Percentiles rank a stretch among this genome's conserved stretches.
phyloP scores from a whole-genome alignment of 2,888 invertebrate species.

The Cylloceria caligata region DNA sequence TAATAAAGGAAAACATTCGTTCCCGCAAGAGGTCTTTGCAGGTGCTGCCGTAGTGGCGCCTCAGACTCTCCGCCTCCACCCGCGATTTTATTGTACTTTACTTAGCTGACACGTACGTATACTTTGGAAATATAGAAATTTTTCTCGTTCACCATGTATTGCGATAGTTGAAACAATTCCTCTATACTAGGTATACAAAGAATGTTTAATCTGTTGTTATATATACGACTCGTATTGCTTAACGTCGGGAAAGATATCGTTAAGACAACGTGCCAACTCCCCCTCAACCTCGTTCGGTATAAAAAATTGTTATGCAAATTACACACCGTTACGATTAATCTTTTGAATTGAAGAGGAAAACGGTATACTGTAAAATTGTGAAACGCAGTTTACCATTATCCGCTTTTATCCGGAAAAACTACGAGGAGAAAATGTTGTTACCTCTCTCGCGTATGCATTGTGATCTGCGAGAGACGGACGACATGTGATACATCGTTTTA shows the following conservation, averaged over 20 bases:
- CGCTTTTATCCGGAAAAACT: no score
- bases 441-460: no score
- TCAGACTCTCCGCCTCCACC: neutral
- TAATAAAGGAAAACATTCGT: conserved; percentile 51
- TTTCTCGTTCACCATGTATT: conserved; percentile 41
- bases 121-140: conserved; percentile 31
- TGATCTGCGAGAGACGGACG: no score
- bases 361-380: no score
- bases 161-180: conserved; percentile 33
- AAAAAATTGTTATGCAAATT: no score
- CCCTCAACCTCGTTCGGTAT: neutral
- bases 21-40: conserved; percentile 35
- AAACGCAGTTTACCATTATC: no score
- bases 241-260: no score
- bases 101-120: conserved; percentile 45
- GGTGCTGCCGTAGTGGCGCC: neutral
- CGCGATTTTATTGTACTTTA: conserved; percentile 49
- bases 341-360: no score
- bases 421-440: no score
- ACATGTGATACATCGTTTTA: no score
- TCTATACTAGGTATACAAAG: conserved; percentile 24
- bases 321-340: no score
- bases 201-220: conserved; percentile 30
- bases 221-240: conserved; percentile 11
- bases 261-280: conserved; percentile 10